Evolutionary conservation across 2,888 invertebrate genomes (phyloP).

Genomic region (Heliconius charithonia): DNA sequence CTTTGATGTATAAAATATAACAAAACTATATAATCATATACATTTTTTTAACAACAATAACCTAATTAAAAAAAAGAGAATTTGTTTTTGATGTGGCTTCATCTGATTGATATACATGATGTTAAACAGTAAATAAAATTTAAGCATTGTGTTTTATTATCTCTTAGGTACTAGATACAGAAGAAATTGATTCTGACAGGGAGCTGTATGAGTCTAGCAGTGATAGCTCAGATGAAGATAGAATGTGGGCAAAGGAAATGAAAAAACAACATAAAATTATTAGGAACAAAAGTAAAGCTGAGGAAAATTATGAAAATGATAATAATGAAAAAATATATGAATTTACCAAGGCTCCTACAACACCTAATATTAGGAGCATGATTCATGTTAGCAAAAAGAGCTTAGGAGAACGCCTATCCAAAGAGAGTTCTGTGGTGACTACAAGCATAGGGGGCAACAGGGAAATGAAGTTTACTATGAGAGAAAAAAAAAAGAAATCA

Average conservation of each 20-base stretch:
- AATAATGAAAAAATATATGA: constrained; percentile 60
- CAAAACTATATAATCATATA: background rate
- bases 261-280: constrained; percentile 89
- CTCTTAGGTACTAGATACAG: constrained; percentile 65
- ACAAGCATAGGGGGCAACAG: constrained; percentile 87
- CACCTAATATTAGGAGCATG: constrained; percentile 73
- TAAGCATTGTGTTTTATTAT: constrained; percentile 9
- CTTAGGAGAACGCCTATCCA: constrained; percentile 88
- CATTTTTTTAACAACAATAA: background rate
- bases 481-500: constrained; percentile 81
- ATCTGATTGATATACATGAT: background rate
- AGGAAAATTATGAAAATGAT: constrained; percentile 51
- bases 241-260: constrained; percentile 90
- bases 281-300: constrained; percentile 65
- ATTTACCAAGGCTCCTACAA: constrained; percentile 80
- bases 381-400: constrained; percentile 84
- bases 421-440: constrained; percentile 81
- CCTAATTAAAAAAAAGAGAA: background rate
- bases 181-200: constrained; percentile 79
- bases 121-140: background rate
- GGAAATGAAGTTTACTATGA: constrained; percentile 90
- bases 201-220: constrained; percentile 76
- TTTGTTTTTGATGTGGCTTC: background rate
- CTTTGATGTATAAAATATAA: background rate
- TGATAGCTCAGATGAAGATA: constrained; percentile 91